phyloP scores from a whole-genome alignment of 2,888 invertebrate species.

The Danaus chrysippus region DNA sequence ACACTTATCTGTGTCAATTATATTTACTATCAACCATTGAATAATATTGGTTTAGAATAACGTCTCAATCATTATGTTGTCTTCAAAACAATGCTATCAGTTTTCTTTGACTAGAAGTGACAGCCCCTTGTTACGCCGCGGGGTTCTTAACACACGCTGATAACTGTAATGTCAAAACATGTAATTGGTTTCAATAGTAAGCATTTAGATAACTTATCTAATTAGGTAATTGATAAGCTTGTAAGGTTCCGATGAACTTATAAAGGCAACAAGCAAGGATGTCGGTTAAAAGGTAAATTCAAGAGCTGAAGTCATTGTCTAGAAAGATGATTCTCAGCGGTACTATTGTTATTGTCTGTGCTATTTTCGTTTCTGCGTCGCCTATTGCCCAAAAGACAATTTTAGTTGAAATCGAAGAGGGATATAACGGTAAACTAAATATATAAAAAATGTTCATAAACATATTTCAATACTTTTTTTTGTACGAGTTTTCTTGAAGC shows the following conservation, averaged over 20 bases:
- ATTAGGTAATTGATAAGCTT: conserved; percentile 58
- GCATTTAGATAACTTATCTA: conserved; percentile 55
- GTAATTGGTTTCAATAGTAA: conserved; percentile 34
- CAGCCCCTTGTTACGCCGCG: conserved; percentile 18
- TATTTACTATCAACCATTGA: no score
- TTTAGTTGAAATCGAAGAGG: conserved; percentile 8
- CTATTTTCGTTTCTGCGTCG: conserved; percentile 24
- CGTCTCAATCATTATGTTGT: no score
- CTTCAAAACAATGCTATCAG: no score
- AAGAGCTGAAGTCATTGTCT: conserved; percentile 22
- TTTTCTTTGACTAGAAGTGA: conserved; percentile 1
- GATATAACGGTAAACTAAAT: neutral
- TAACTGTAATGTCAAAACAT: conserved; percentile 25
- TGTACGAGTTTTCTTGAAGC: neutral
- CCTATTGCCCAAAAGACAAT: conserved; percentile 19
- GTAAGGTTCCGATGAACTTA: conserved; percentile 28
- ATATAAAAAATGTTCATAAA: neutral
- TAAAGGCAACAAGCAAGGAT: conserved; percentile 32
- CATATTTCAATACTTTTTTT: neutral
- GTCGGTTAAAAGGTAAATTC: conserved; percentile 34
- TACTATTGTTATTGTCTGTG: conserved; percentile 25
- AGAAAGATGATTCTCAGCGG: conserved; percentile 11
- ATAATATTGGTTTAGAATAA: no score
- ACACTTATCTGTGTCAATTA: no score
- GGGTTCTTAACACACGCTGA: conserved; percentile 19